Evolutionary conservation across 2,113 vertebrate species (phyloP).

Genomic region (Promerops cafer): DNA sequence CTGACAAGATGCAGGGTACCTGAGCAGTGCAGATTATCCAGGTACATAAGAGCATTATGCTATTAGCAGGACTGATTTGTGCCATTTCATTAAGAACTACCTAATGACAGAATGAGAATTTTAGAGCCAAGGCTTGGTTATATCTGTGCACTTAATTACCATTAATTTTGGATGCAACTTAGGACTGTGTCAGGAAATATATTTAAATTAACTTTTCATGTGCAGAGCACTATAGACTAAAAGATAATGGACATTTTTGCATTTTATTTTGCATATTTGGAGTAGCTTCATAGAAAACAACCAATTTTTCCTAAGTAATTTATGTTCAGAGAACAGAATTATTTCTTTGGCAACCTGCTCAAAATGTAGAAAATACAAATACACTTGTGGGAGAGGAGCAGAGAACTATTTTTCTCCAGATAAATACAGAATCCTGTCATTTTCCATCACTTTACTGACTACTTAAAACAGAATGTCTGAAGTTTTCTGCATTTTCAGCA

Average conservation of each 20-base stretch:
- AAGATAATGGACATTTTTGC: neutral
- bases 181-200: neutral
- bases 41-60: neutral
- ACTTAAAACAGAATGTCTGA: conserved; percentile 14
- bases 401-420: neutral
- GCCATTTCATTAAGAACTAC: neutral
- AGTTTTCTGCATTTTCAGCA: neutral
- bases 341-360: neutral
- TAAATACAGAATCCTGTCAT: neutral
- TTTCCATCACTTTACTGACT: neutral
- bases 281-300: neutral
- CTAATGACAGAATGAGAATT: neutral
- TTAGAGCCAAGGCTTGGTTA: neutral
- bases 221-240: neutral
- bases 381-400: neutral
- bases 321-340: neutral
- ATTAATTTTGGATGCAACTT: neutral
- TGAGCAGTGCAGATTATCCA: neutral
- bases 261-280: neutral
- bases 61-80: neutral
- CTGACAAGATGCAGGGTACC: neutral
- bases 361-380: neutral
- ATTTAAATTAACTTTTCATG: neutral
- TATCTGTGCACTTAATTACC: neutral
- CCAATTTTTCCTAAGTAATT: neutral